Base-by-base conservation (phyloP, 2,888 invertebrate species). In the Charanyca ferruginea region DNA sequence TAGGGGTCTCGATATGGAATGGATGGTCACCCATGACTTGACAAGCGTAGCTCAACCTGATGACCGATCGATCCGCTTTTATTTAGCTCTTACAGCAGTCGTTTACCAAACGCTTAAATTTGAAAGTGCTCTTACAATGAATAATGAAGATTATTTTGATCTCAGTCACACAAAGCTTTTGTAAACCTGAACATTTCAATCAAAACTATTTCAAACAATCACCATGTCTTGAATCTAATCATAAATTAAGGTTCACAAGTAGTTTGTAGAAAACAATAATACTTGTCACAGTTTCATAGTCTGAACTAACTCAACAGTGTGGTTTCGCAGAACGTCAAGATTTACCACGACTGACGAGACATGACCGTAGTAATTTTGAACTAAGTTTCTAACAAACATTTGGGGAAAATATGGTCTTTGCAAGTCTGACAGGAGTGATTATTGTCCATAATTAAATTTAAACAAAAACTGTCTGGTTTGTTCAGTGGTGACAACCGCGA, bases 271-370 rank as follows among this genome's bases (percentile, higher is more conserved):
- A 60, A 63, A 63, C 59, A 59, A 42, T 65, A 74, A 54, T 70
- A 64, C 49, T 66, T 75, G 57, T 66, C 55, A 53, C 51, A 25
- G 71, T 65, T 58, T 67, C 32, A 57, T 38, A 63, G 52, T 54
- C 52, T 53, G 41, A 75, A 67, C 66, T 66, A 71, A 68, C 74
- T 66, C 38, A 52, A 61, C 54, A 52, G 41, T 63, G 79, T 20
- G 77, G 74, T 78, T 75, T 62, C 25, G 55, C 48, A 48, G 62
- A 73, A 70, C 74, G 71, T 75, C 58, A 71, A 61, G 57, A 77
- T 63, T 65, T 45, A 65, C 77, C 73, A 28, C 67, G 48, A 47
- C 51, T 55, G 48, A 62, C 52, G 77, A 28, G 59, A 58, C 72
- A 55, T 41, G 53, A 47, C 59, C 38, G 48, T 41, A 48, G 47